Evolutionary conservation across 2,888 invertebrate genomes (phyloP).

Genomic region (Hedya salicella): DNA sequence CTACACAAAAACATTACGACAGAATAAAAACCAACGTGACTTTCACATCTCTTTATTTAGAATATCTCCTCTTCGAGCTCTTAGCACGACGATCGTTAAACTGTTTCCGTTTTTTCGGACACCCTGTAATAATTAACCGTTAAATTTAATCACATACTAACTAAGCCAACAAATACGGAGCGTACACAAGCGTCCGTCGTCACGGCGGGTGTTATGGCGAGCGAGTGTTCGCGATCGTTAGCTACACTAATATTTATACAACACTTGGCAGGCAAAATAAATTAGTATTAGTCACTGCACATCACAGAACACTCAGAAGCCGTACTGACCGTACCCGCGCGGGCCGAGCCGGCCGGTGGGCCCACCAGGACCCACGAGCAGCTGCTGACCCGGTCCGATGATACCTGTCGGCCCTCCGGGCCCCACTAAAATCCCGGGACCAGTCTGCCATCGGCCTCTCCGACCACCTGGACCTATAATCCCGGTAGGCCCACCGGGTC

Average conservation of each 20-base stretch:
- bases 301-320: slow-evolving; percentile 61
- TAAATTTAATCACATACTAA: slow-evolving; percentile 6
- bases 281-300: slow-evolving; percentile 58
- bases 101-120: slow-evolving; percentile 8
- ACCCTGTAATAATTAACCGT: slow-evolving; percentile 31
- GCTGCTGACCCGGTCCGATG: slow-evolving; percentile 57
- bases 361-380: slow-evolving; percentile 82
- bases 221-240: slow-evolving; percentile 45
- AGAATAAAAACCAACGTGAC: slow-evolving; percentile 25
- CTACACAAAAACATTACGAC: slow-evolving; percentile 35
- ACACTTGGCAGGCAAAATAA: slow-evolving; percentile 41
- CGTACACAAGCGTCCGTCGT: slow-evolving; percentile 21
- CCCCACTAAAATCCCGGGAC: slow-evolving; percentile 62
- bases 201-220: slow-evolving; percentile 45
- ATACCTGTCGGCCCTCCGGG: slow-evolving; percentile 76
- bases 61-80: slow-evolving; percentile 8
- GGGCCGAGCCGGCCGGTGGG: slow-evolving; percentile 71
- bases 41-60: slow-evolving; percentile 29
- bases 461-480: slow-evolving; percentile 52
- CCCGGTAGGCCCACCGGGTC: slow-evolving; percentile 81
- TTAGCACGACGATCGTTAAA: slow-evolving; percentile 3
- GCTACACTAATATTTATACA: slow-evolving; percentile 54
- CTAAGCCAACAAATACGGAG: slow-evolving; percentile 3
- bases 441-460: slow-evolving; percentile 39
- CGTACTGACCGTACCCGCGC: slow-evolving; percentile 64